A percentile compares a stretch with the other conserved stretches of the same genome.
Evolutionary conservation across 92 coral and sea anemone genomes (phyloP).

Genomic region (Paramuricea clavata): DNA sequence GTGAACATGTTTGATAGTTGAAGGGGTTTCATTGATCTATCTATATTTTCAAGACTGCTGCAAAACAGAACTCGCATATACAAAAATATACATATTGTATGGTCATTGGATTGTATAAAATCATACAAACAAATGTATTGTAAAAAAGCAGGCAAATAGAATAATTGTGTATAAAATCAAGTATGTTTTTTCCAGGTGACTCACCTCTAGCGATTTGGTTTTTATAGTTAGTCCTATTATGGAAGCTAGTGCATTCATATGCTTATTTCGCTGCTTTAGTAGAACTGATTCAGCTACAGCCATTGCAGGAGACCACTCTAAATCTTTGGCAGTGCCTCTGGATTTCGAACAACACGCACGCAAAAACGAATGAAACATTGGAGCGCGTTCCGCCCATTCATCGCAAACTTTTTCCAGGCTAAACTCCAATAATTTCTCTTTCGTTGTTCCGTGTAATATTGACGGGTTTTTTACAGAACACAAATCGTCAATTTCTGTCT

Average conservation of each 20-base stretch:
- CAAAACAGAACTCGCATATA: too few species aligned
- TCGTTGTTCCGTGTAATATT: slow-evolving; percentile 5
- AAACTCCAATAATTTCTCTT: neutral
- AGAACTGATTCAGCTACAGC: slow-evolving; percentile 1
- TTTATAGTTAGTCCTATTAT: neutral
- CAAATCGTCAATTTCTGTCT: slow-evolving; percentile 16
- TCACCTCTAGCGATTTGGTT: neutral
- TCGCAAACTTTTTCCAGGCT: slow-evolving; percentile 2
- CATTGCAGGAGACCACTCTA: neutral
- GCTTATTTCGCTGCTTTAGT: slow-evolving; percentile 20
- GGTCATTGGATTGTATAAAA: too few species aligned
- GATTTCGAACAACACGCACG: neutral
- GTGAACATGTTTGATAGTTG: too few species aligned
- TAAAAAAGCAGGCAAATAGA: too few species aligned
- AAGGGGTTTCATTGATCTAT: too few species aligned
- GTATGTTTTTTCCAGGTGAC: neutral
- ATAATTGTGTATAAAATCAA: too few species aligned
- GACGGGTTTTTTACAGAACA: slow-evolving; percentile 31
- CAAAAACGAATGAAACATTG: neutral
- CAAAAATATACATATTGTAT: too few species aligned
- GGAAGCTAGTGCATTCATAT: slow-evolving; percentile 5
- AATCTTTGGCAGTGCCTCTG: neutral
- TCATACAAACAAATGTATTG: too few species aligned
- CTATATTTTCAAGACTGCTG: too few species aligned
- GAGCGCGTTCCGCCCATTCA: slow-evolving; percentile 13